These are phyloP conservation scores for Scaptomyza polygonia DNA, from an alignment of 2,888 invertebrate species.

Conservation along the genomic window DNA sequence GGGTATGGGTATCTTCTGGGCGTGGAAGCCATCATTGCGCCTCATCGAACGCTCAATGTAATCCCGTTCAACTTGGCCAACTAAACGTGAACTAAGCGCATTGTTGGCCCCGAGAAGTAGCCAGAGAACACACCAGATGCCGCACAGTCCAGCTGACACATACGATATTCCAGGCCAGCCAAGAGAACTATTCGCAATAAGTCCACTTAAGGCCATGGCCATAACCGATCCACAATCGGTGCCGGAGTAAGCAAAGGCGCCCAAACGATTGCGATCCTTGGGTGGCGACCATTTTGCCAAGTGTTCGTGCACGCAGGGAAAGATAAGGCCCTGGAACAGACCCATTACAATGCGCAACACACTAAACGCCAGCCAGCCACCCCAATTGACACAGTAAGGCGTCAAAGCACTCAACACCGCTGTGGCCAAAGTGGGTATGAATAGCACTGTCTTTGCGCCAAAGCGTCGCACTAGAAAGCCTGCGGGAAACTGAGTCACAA, in stretches of 20 bases:
- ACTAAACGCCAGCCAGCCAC: conserved; percentile 87
- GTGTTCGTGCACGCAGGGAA: conserved; percentile 87
- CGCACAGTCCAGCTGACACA: conserved; percentile 85
- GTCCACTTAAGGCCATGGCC: conserved; percentile 87
- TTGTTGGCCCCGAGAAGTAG: conserved; percentile 86
- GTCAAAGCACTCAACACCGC: conserved; percentile 87
- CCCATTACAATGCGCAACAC: conserved; percentile 88
- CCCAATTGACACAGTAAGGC: conserved; percentile 88
- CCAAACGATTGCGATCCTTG: conserved; percentile 86
- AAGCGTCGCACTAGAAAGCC: conserved; percentile 88
- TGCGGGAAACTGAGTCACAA: conserved; percentile 87
- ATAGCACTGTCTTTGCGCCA: conserved; percentile 88
- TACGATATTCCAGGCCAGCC: conserved; percentile 89
- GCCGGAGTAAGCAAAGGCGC: conserved; percentile 86
- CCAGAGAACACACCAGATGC: conserved; percentile 86
- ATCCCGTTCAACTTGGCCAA: conserved; percentile 85
- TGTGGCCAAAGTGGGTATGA: conserved; percentile 87
- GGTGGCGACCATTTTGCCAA: conserved; percentile 89
- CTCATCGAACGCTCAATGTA: conserved; percentile 86
- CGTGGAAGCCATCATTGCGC: conserved; percentile 61
- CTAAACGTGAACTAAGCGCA: conserved; percentile 86
- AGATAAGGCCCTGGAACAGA: conserved; percentile 87
- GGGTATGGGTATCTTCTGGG: conserved; percentile 85
- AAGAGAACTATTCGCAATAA: conserved; percentile 85
- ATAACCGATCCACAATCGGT: conserved; percentile 88